Evolutionary conservation across 2,888 invertebrate genomes (phyloP), one percentile per base, ranked within the genome.

Genomic region (Troilus luridus): DNA sequence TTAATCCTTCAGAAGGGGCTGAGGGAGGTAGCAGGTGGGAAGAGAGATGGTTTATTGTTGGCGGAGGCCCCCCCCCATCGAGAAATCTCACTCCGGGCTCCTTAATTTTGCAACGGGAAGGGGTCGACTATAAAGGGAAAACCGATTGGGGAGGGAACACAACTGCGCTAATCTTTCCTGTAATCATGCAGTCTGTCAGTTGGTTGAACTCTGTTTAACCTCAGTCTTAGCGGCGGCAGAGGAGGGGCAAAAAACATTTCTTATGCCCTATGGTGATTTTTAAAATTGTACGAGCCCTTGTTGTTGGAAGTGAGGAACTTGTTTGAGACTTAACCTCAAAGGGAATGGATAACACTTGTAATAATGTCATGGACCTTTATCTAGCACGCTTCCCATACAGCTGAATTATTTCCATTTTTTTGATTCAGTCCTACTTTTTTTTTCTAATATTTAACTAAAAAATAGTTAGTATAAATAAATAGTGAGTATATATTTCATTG

Each of bases 21-120:
- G n/a, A 12, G 8, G 85, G n/a, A n/a, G 85, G 85, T 54, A 85
- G 85, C 85, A 85, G 85, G 85, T 85, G 85, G 85, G 85, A 85
- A 85, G 56, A 85, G 85, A 85, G 85, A 58, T 56, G 85, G 85
- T 85, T 85, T 85, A 85, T 85, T 58, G 56, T 56, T n/a, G 56
- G 41, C 41, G 41, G 81, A 54, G 81, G 67, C 24, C 14, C 67
- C 67, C 24, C 67, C n/a, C n/a, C 10, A n/a, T n/a, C n/a, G 10
- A 2, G 64, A 41, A 41, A 77, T 41, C 72, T 77, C 72, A 77
- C 72, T 77, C 41, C 17, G 14, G 2, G 17, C 72, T 77, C 17
- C 72, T 77, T 77, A 77, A 77, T 77, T 77, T 77, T 77, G 72
- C 72, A 77, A 67, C 24, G 67, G 72, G 72, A 8, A 7, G 27